phyloP scores from a whole-genome alignment of 2,888 invertebrate genomes.

The Rotaria macrura region DNA sequence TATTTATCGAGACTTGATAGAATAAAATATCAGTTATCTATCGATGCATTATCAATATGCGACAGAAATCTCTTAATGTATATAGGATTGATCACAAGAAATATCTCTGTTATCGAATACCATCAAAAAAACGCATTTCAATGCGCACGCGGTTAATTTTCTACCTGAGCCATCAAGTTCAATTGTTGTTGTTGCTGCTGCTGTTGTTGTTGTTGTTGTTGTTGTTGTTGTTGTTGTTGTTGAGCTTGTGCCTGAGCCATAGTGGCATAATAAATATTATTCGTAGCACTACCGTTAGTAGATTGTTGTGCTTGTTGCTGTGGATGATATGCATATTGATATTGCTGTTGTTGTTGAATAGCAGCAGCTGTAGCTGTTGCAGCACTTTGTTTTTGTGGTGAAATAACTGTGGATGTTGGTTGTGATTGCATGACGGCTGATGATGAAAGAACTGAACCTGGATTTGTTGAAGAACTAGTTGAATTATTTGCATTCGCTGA shows the following conservation, averaged over 20 bases:
- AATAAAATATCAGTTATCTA: no score
- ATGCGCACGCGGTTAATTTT: not conserved
- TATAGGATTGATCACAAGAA: no score
- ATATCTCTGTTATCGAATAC: no score
- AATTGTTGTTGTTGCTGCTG: not conserved
- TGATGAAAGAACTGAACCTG: not conserved
- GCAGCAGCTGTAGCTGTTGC: not conserved
- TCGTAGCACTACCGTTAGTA: not conserved
- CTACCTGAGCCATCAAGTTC: not conserved
- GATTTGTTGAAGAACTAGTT: not conserved
- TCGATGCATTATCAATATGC: no score
- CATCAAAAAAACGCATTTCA: no score
- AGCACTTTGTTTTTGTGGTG: slow-evolving; percentile 21
- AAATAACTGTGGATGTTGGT: not conserved
- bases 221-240: not conserved
- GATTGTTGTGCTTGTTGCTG: not conserved
- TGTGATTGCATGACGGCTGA: not conserved
- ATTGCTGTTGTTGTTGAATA: not conserved
- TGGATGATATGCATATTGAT: not conserved
- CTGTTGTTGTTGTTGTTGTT: no score
- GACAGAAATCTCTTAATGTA: no score
- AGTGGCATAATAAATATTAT: not conserved
- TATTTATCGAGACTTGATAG: no score
- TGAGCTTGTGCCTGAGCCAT: not conserved
- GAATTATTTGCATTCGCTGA: not conserved